Conservation (phyloP, 2,113 vertebrate species). For the Malaclemys terrapin region DNA sequence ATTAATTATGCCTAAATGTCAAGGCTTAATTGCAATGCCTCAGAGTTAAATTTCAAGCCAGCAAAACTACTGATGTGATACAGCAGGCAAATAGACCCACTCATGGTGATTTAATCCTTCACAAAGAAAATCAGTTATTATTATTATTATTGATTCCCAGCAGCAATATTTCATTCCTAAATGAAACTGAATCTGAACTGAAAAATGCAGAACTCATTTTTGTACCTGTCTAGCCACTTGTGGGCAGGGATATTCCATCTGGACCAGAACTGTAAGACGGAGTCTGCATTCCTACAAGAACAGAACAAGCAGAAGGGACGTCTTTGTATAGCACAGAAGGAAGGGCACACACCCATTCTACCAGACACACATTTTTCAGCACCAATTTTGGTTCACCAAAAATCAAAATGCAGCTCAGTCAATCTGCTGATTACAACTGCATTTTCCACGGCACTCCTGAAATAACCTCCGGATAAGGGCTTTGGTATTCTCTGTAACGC, state of each 20-base stretch:
- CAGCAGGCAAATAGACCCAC: background rate
- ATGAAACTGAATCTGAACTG: background rate
- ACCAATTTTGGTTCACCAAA: background rate
- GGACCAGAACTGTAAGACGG: slow-evolving; percentile 50
- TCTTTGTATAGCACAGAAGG: background rate
- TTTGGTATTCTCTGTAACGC: background rate
- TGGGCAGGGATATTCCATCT: slow-evolving; percentile 56
- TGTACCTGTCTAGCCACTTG: slow-evolving; percentile 54
- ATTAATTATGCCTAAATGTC: slow-evolving; percentile 49
- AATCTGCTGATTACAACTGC: background rate
- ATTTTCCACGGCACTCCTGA: background rate
- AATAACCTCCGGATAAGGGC: background rate
- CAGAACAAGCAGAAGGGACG: background rate
- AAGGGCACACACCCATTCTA: background rate
- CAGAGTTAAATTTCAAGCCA: slow-evolving; percentile 21
- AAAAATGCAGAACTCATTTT: background rate
- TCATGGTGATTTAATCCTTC: background rate
- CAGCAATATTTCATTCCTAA: background rate
- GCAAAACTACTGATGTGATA: background rate
- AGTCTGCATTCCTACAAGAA: slow-evolving; percentile 60
- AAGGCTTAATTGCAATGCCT: slow-evolving; percentile 47
- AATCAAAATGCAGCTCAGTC: background rate
- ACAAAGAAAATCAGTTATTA: background rate
- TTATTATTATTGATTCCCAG: slow-evolving; percentile 8
- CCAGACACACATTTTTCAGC: background rate